phyloP scores from a whole-genome alignment of 2,113 vertebrate species.

The Megaleporinus macrocephalus region DNA sequence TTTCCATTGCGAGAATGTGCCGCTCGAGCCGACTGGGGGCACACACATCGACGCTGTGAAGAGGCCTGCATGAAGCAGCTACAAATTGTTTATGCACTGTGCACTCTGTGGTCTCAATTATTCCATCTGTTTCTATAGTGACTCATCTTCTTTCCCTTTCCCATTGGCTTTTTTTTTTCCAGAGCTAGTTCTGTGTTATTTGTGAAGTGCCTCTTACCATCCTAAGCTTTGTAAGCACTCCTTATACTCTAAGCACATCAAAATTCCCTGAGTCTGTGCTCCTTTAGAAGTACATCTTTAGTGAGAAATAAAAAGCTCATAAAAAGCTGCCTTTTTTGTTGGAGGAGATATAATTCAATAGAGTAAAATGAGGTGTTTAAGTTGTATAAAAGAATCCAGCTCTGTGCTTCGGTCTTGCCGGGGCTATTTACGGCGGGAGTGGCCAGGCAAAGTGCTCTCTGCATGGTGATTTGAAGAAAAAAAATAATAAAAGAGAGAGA shows the following conservation, averaged over 20 bases:
- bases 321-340: conserved; percentile 38
- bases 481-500: neutral
- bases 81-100: conserved; percentile 29
- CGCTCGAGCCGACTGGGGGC: neutral
- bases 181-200: conserved; percentile 30
- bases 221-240: conserved; percentile 29
- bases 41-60: neutral
- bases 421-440: conserved; percentile 12
- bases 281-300: conserved; percentile 39
- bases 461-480: conserved; percentile 31
- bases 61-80: neutral
- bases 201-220: conserved; percentile 47
- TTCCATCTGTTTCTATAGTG: conserved; percentile 46
- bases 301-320: conserved; percentile 42
- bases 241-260: conserved; percentile 36
- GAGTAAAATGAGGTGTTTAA: conserved; percentile 31
- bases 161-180: conserved; percentile 23
- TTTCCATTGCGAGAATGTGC: neutral
- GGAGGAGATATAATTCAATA: conserved; percentile 39
- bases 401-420: neutral
- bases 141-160: conserved; percentile 18
- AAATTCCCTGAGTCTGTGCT: conserved; percentile 36
- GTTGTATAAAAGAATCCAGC: conserved; percentile 29
- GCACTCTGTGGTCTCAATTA: conserved; percentile 38
- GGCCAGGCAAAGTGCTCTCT: conserved; percentile 11